Evolutionary conservation across 2,113 vertebrate species (phyloP), one percentile per base, ranked within the genome.

Genomic region (Echinops telfairi): DNA sequence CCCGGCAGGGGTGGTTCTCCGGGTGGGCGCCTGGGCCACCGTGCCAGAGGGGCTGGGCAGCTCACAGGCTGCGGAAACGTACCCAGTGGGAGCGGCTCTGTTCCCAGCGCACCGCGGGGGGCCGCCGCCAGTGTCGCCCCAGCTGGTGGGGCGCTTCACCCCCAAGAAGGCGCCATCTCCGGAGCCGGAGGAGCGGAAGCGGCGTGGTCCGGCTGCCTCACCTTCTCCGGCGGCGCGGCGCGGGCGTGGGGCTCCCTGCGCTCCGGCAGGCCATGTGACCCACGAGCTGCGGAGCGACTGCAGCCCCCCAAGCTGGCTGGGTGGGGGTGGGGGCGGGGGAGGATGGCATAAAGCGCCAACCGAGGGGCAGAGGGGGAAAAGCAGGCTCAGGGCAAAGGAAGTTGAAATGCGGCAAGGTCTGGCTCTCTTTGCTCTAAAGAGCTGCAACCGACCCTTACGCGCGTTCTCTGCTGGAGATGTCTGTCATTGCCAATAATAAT

Each of bases 181-280:
- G 5, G n/a, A 6, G 79, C 1, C 36, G 43, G 58, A 64, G 47
- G 43, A 75, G 83, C 43, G 4, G 66, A 25, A 5, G 29, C 68
- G 1, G 83, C 79, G 64, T n/a, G 66, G 33, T 0, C 9, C 0
- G 47, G 58, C 58, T 15, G 78, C 88, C 88, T 95, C 85, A 11
- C 90, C 90, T 89, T 77, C 33, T 83, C 91, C 86, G 70, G 47
- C 47, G 47, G 47, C 47, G 47, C 90, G 0, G 88, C 93, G 86
- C 66, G 5, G 0, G 57, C 79, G 78, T 77, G 25, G 90, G 77
- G 57, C 33, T 93, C 84, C 83, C 87, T 66, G 17, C 3, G 84
- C 66, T 83, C 83, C 11, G 31, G 53, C 92, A 47, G 92, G 84
- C 89, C 96, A 95, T 86, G 97, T 96, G 97, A 96, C 95, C 94